Evolutionary conservation across 2,888 invertebrate species (phyloP).

Genomic region (Empis stercorea): DNA sequence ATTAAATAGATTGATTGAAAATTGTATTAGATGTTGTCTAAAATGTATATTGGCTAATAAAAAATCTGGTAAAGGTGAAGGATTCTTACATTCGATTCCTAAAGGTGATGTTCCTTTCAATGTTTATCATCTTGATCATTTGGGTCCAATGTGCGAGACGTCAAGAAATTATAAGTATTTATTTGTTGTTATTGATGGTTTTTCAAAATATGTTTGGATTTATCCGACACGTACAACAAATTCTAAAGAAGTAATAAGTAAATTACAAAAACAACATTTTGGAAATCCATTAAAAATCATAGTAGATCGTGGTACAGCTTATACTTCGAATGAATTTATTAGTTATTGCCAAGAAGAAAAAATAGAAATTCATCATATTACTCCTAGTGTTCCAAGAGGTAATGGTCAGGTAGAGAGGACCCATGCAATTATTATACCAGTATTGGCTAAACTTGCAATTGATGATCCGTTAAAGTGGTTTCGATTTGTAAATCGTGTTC

Average conservation of each 20-base stretch:
- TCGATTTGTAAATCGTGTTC: conserved; percentile 4
- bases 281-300: conserved; percentile 24
- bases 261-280: conserved; percentile 23
- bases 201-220: conserved; percentile 26
- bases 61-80: conserved; percentile 25
- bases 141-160: conserved; percentile 20
- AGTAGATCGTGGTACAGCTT: conserved; percentile 17
- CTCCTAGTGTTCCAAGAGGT: conserved; percentile 5
- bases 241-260: conserved; percentile 20
- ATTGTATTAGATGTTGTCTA: conserved; percentile 7
- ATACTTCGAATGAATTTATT: not conserved
- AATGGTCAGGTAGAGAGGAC: conserved; percentile 10
- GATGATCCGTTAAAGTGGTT: conserved; percentile 12
- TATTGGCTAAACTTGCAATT: conserved; percentile 9
- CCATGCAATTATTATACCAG: conserved; percentile 5
- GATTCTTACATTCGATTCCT: conserved; percentile 20
- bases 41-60: conserved; percentile 9
- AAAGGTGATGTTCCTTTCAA: conserved; percentile 22
- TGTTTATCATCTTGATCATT: conserved; percentile 24
- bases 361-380: conserved; percentile 4
- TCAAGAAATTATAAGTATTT: not conserved
- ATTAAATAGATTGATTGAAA: not conserved
- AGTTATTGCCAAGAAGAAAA: conserved; percentile 3
- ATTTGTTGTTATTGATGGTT: conserved; percentile 17
- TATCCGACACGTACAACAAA: conserved; percentile 21